Conservation (phyloP, 2,113 vertebrate genomes). For the Xiphophorus hellerii region DNA sequence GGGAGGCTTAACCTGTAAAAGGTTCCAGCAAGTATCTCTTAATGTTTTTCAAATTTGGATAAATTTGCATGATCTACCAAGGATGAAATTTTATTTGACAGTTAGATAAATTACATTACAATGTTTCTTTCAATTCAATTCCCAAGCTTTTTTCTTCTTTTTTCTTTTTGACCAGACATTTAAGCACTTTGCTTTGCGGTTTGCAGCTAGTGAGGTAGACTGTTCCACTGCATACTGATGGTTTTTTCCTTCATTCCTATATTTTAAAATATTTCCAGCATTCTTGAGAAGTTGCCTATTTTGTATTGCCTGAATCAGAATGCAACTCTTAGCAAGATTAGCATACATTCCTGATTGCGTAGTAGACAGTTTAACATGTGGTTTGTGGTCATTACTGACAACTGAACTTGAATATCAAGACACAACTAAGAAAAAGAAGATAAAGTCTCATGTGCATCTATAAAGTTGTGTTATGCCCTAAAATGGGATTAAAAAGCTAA, state of each 20-base stretch:
- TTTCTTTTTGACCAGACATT: neutral
- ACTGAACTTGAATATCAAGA: slow-evolving; percentile 13
- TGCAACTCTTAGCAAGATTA: neutral
- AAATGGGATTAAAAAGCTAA: neutral
- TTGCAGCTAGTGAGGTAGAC: neutral
- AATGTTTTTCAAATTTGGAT: neutral
- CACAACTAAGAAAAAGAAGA: slow-evolving; percentile 8
- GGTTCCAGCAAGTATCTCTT: neutral
- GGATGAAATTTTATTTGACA: neutral
- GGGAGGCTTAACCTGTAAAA: neutral
- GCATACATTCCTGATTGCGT: neutral
- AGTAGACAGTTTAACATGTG: neutral
- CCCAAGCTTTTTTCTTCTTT: neutral
- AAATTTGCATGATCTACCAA: neutral
- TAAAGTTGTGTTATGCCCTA: neutral
- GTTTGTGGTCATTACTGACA: slow-evolving; percentile 22
- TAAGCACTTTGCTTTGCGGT: neutral
- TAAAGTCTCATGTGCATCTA: slow-evolving; percentile 13
- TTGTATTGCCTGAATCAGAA: neutral
- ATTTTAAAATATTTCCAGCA: neutral
- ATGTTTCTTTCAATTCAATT: neutral
- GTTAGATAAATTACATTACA: neutral
- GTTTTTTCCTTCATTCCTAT: neutral
- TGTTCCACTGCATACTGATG: neutral
- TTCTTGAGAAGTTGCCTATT: neutral